Evolutionary conservation across 2,797 vertebrate species (phyloP).

Genomic region (Zenarchopterus dispar): DNA sequence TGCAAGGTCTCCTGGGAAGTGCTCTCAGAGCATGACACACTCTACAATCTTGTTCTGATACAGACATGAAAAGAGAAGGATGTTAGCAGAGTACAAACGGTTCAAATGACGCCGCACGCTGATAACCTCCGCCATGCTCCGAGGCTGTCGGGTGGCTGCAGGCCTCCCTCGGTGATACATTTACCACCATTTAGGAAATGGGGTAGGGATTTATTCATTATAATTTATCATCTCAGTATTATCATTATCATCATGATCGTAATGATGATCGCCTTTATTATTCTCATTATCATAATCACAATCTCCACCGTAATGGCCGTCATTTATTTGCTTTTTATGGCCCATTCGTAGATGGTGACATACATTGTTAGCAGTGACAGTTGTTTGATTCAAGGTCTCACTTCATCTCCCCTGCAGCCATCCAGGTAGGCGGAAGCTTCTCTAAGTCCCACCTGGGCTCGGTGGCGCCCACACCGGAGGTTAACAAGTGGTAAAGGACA

Average conservation of each 20-base stretch:
- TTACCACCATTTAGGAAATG: slow-evolving; percentile 75
- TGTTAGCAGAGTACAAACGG: slow-evolving; percentile 43
- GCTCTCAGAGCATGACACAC: slow-evolving; percentile 59
- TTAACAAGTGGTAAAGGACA: slow-evolving; percentile 58
- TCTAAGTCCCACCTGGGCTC: slow-evolving; percentile 11
- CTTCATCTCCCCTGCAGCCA: slow-evolving; percentile 58
- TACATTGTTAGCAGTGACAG: slow-evolving; percentile 75
- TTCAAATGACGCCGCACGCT: slow-evolving; percentile 46
- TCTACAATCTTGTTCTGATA: slow-evolving; percentile 49
- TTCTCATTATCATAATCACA: slow-evolving; percentile 85
- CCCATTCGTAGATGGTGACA: slow-evolving; percentile 74
- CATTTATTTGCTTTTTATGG: slow-evolving; percentile 81
- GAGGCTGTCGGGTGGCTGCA: slow-evolving; percentile 54
- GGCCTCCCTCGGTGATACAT: slow-evolving; percentile 74
- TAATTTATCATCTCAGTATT: slow-evolving; percentile 77
- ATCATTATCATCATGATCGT: slow-evolving; percentile 80
- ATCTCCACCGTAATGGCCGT: slow-evolving; percentile 77
- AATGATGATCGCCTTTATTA: slow-evolving; percentile 84
- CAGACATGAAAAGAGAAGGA: slow-evolving; percentile 57
- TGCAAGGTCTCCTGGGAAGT: slow-evolving; percentile 67
- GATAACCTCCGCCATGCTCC: slow-evolving; percentile 44
- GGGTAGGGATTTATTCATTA: slow-evolving; percentile 78
- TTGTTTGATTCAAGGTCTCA: slow-evolving; percentile 79
- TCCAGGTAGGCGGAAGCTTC: slow-evolving; percentile 47
- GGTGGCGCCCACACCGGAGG: slow-evolving; percentile 15